Percentiles rank a stretch among this genome's conserved stretches.
phyloP scores from a whole-genome alignment of 2,888 invertebrate genomes.

The Chirona hameri region DNA sequence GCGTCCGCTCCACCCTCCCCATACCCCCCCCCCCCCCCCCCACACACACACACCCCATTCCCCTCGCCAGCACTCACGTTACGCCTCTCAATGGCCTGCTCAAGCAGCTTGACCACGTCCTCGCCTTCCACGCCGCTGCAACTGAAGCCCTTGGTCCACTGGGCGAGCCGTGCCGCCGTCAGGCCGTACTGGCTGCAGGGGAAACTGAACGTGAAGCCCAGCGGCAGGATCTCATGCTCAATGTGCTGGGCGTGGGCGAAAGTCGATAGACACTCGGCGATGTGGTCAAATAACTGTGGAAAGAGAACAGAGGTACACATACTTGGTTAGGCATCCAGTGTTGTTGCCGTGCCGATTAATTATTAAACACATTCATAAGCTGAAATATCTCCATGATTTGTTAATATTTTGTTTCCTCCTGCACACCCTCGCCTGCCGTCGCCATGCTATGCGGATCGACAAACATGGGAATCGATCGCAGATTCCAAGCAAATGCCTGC shows the following conservation, averaged over 20 bases:
- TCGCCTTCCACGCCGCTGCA: slow-evolving; percentile 85
- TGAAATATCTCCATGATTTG: too few species aligned
- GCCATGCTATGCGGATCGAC: too few species aligned
- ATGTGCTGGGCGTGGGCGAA: slow-evolving; percentile 84
- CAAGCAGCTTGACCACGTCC: slow-evolving; percentile 83
- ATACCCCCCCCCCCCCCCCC: too few species aligned
- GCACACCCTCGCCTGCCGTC: too few species aligned
- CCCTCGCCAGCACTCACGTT: slow-evolving; percentile 58
- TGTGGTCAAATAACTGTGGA: slow-evolving; percentile 84
- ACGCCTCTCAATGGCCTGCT: slow-evolving; percentile 81
- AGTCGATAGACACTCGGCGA: slow-evolving; percentile 85
- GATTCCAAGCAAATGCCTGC: too few species aligned
- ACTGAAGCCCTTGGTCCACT: slow-evolving; percentile 96
- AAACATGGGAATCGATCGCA: too few species aligned
- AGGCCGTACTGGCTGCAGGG: slow-evolving; percentile 83
- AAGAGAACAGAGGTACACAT: neutral
- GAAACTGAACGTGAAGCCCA: slow-evolving; percentile 97
- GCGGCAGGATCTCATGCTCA: slow-evolving; percentile 69
- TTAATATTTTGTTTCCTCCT: too few species aligned
- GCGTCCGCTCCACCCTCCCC: too few species aligned
- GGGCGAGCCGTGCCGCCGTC: slow-evolving; percentile 76
- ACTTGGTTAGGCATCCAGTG: too few species aligned
- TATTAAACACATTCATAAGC: too few species aligned
- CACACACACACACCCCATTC: too few species aligned
- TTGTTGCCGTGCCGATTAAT: too few species aligned